These are phyloP conservation scores for Drosophila kokeensis DNA, from an alignment of 2,888 invertebrate species.

Conservation along the genomic window DNA sequence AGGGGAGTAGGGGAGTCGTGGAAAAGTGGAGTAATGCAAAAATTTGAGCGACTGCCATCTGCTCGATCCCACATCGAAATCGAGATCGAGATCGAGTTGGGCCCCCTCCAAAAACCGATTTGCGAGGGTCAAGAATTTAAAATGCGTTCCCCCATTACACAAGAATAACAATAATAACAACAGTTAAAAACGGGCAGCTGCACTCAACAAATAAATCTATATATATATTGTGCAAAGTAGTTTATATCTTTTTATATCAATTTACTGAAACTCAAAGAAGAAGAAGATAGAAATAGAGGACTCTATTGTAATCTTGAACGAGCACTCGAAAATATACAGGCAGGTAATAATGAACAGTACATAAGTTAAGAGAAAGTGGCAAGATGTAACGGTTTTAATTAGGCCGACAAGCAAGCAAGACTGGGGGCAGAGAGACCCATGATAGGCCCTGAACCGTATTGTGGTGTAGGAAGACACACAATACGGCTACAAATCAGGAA, in stretches of 20 bases:
- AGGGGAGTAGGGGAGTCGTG: not conserved
- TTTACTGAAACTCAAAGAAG: not conserved
- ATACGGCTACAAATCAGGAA: no score
- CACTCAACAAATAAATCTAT: no score
- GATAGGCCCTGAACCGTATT: no score
- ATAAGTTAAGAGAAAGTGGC: not conserved
- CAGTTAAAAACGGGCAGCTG: not conserved
- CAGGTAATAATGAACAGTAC: not conserved
- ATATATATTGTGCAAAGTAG: not conserved
- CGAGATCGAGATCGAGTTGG: slow-evolving; percentile 20
- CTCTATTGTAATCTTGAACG: not conserved
- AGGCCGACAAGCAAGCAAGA: no score
- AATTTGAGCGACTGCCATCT: slow-evolving; percentile 52
- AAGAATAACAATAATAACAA: not conserved
- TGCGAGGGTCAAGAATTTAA: slow-evolving; percentile 22
- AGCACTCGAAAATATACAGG: not conserved
- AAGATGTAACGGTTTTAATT: not conserved
- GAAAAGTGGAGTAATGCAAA: not conserved
- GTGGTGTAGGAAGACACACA: no score
- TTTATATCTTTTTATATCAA: not conserved
- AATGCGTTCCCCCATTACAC: slow-evolving; percentile 16
- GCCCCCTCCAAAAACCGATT: slow-evolving; percentile 1
- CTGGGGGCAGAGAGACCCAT: no score
- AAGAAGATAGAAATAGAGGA: no score
- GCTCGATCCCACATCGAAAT: slow-evolving; percentile 52